Base-by-base conservation (phyloP, 2,113 vertebrate species). In the Tor tambroides region DNA sequence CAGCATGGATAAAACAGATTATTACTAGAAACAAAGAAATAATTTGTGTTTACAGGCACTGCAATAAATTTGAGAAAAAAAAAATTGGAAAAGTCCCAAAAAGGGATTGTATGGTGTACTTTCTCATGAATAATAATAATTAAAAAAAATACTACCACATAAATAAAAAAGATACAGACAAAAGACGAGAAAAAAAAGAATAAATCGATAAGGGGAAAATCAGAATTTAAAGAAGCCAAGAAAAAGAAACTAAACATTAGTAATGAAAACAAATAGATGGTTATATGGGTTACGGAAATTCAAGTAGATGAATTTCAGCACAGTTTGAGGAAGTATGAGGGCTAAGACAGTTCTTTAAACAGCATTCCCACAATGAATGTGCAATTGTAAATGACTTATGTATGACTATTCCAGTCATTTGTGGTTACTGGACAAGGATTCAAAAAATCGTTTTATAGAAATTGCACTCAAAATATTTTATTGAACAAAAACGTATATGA, bases 311-410 rank as follows among this genome's bases (percentile, higher is more conserved):
- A 23, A 74, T 74, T 43, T 74, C 71, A 74, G 35, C 21, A 74
- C 12, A 74, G 35, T 43, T 23, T n/a, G 38, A 43, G 71, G 32
- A 74, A 41, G 71, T 74, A 74, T 35, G 71, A 74, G 21, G 71
- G 32, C 35, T 74, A n/a, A 23, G 71, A 74, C 71, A 74, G 71
- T 41, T 74, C 21, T 43, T 74, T 74, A 74, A 74, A 74, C 35
- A 74, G 71, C 21, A 21, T 74, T 74, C 71, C 71, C 71, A 74
- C 35, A 74, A 74, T 74, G 35, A 74, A 74, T 74, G 71, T 43
- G 71, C 71, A 74, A 74, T 74, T 74, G 71, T 74, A 21, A 74
- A 74, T 74, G 71, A 41, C 35, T 21, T 74, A 74, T 74, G 69
- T 38, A 35, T 72, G 35, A n/a, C 35, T 74, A 43, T 43, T 74